Percentiles rank a stretch among this genome's conserved stretches.
These are phyloP conservation scores for Sycophaga agraensis DNA, from an alignment of 1,140 invertebrate genomes.

Conservation along the genomic window DNA sequence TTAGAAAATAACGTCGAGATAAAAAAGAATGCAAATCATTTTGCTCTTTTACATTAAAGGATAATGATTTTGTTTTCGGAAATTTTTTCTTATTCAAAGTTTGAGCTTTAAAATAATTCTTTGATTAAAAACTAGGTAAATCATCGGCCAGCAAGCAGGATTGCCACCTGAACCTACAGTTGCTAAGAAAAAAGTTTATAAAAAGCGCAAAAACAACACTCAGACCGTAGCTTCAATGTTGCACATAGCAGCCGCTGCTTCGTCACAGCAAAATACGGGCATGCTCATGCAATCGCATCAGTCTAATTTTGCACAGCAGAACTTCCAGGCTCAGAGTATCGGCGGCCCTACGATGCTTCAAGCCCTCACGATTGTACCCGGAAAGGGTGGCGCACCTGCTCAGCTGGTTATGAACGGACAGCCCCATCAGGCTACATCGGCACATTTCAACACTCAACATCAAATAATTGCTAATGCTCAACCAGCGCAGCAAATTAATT, in stretches of 20 bases:
- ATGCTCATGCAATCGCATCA: slow-evolving; percentile 54
- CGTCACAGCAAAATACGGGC: slow-evolving; percentile 62
- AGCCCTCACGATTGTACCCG: slow-evolving; percentile 74
- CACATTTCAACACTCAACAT: slow-evolving; percentile 64
- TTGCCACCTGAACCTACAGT: slow-evolving; percentile 67
- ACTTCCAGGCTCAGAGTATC: slow-evolving; percentile 51
- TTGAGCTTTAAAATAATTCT: too few species aligned
- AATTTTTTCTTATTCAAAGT: too few species aligned
- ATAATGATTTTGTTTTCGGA: too few species aligned
- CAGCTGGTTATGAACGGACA: slow-evolving; percentile 74
- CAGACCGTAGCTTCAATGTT: slow-evolving; percentile 75
- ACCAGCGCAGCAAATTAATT: slow-evolving; percentile 74
- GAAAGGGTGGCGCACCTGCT: slow-evolving; percentile 69
- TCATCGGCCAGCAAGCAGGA: slow-evolving; percentile 58
- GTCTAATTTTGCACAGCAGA: slow-evolving; percentile 55
- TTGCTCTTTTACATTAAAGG: too few species aligned
- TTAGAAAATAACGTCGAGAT: neutral
- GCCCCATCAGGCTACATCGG: slow-evolving; percentile 56
- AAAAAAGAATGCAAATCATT: too few species aligned
- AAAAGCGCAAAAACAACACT: slow-evolving; percentile 71
- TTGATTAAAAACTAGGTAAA: slow-evolving; percentile 50
- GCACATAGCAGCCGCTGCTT: slow-evolving; percentile 64
- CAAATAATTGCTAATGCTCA: slow-evolving; percentile 71
- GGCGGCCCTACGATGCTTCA: slow-evolving; percentile 71
- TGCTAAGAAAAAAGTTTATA: slow-evolving; percentile 68